Evolutionary conservation across 2,113 vertebrate species (phyloP).

Genomic region (Procavia capensis): DNA sequence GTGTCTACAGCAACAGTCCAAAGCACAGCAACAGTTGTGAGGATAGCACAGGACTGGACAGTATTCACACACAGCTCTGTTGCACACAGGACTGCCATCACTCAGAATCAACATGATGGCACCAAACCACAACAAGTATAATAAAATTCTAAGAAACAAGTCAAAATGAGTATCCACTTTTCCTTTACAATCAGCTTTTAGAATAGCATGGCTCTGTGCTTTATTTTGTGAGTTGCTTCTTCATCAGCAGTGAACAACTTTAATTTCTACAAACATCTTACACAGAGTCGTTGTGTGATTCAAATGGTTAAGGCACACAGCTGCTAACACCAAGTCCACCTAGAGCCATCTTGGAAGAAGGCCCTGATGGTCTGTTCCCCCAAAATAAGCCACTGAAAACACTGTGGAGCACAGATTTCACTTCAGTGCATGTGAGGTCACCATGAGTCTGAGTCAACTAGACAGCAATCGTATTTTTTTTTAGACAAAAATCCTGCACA

Average conservation of each 20-base stretch:
- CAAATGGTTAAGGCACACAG: not conserved
- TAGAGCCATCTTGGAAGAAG: not conserved
- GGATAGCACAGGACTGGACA: no score
- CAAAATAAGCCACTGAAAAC: no score
- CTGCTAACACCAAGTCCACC: not conserved
- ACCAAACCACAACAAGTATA: not conserved
- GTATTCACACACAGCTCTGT: no score
- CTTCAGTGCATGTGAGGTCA: not conserved
- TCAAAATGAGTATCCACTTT: not conserved
- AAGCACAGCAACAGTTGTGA: no score
- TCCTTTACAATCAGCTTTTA: constrained; percentile 7
- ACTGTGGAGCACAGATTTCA: not conserved
- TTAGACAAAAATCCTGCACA: not conserved
- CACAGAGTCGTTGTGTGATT: not conserved
- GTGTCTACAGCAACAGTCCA: no score
- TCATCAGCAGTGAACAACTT: not conserved
- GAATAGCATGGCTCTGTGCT: not conserved
- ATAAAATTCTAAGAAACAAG: not conserved
- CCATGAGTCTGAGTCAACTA: not conserved
- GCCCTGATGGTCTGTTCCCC: not conserved
- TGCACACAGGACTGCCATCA: no score
- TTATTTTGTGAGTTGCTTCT: not conserved
- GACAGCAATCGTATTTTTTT: not conserved
- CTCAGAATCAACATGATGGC: no score
- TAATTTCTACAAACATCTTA: not conserved